A percentile compares a stretch with the other conserved stretches of the same genome.
Evolutionary conservation across 2,888 invertebrate species (phyloP).

Genomic region (Nephrocerus scutellatus): DNA sequence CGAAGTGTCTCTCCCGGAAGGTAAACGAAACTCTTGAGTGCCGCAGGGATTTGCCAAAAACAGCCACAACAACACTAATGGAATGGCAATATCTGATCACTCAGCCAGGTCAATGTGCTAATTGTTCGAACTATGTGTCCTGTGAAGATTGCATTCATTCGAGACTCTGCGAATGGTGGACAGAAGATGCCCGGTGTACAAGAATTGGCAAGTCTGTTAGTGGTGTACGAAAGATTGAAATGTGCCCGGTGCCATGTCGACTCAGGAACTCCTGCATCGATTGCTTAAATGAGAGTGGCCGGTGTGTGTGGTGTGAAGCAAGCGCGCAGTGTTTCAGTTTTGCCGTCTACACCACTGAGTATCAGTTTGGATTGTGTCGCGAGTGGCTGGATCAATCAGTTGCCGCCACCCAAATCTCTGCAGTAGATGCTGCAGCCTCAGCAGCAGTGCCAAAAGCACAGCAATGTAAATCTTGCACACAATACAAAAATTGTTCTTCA

Average conservation of each 20-base stretch:
- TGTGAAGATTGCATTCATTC: conserved; percentile 74
- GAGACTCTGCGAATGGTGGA: conserved; percentile 89
- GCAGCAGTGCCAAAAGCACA: conserved; percentile 39
- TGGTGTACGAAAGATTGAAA: conserved; percentile 55
- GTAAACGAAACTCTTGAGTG: conserved; percentile 62
- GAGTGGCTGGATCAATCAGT: conserved; percentile 86
- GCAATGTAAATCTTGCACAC: conserved; percentile 74
- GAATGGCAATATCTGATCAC: conserved; percentile 73
- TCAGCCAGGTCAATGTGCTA: conserved; percentile 74
- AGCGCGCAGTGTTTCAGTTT: conserved; percentile 89
- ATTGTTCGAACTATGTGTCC: conserved; percentile 83
- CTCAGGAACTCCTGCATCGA: conserved; percentile 67
- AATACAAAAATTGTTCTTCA: conserved; percentile 66
- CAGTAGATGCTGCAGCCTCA: conserved; percentile 12
- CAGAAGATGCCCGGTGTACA: conserved; percentile 78
- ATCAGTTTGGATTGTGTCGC: conserved; percentile 85
- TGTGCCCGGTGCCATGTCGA: conserved; percentile 79
- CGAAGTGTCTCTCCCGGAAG: conserved; percentile 61
- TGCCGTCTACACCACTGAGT: conserved; percentile 90
- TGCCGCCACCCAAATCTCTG: conserved; percentile 30
- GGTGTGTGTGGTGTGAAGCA: conserved; percentile 95
- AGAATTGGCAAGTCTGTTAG: conserved; percentile 67
- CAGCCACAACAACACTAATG: conserved; percentile 10
- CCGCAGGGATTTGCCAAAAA: conserved; percentile 26
- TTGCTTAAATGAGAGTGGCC: conserved; percentile 76